A percentile compares a stretch with the other conserved stretches of the same genome.
These are phyloP conservation scores for Luscinia megarhynchos DNA, from an alignment of 2,797 vertebrate species.

Conservation along the genomic window DNA sequence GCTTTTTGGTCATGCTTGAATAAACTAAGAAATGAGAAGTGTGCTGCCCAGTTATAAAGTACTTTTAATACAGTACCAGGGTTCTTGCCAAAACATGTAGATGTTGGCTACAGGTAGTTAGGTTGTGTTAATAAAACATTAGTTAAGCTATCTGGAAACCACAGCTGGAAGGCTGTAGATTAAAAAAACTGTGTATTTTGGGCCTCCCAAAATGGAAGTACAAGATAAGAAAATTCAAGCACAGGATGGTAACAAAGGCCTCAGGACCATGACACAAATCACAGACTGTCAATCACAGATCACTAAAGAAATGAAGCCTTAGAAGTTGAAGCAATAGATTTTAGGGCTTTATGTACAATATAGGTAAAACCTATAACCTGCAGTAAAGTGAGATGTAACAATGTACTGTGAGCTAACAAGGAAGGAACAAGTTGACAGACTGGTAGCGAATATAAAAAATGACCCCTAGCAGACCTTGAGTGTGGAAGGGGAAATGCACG, in stretches of 20 bases:
- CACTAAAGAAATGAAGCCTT: not conserved
- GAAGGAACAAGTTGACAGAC: not conserved
- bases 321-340: not conserved
- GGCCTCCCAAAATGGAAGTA: not conserved
- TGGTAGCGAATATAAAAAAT: not conserved
- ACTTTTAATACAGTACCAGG: not conserved
- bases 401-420: not conserved
- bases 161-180: not conserved
- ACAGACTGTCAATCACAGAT: not conserved
- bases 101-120: not conserved
- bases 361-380: not conserved
- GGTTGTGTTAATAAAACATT: not conserved
- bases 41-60: constrained; percentile 14
- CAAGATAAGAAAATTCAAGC: not conserved
- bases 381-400: not conserved
- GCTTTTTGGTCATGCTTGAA: not conserved
- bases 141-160: constrained; percentile 9
- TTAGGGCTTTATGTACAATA: not conserved
- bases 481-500: not conserved
- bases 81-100: constrained; percentile 16
- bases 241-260: not conserved
- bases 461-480: not conserved
- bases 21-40: not conserved
- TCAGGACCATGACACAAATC: not conserved
- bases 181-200: not conserved